Percentiles rank a stretch among this genome's conserved stretches.
phyloP scores from a whole-genome alignment of 2,888 invertebrate genomes.

The Brachycybe producta region DNA sequence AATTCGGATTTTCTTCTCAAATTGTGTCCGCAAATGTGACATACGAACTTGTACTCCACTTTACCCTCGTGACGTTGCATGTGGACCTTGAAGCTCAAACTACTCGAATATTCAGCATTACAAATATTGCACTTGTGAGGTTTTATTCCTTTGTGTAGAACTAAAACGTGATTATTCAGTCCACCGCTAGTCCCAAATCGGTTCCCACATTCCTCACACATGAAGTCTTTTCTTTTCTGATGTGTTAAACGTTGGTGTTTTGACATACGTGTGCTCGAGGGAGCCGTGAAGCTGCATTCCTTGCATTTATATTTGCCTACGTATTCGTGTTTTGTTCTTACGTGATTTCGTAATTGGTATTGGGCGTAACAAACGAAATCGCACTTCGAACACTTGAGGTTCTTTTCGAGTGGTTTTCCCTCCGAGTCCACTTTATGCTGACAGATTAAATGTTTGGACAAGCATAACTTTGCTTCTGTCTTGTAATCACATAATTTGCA shows the following conservation, averaged over 20 bases:
- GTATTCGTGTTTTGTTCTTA: conserved; percentile 23
- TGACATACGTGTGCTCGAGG: conserved; percentile 26
- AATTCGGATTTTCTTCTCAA: too few relatives aligned
- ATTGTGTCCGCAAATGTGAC: too few relatives aligned
- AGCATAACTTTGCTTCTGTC: not conserved
- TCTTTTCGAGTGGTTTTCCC: conserved; percentile 1
- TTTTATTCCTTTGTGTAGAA: conserved; percentile 25
- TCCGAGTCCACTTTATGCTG: conserved; percentile 1
- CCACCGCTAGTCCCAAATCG: conserved; percentile 13
- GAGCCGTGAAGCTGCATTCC: conserved; percentile 22
- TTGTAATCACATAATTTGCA: conserved; percentile 24
- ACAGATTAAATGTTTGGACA: conserved; percentile 7
- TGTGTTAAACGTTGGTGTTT: conserved; percentile 27
- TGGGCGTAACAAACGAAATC: conserved; percentile 23
- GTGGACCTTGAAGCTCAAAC: conserved; percentile 27
- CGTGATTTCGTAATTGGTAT: conserved; percentile 25
- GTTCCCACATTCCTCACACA: conserved; percentile 9
- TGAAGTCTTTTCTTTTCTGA: conserved; percentile 21
- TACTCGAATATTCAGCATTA: conserved; percentile 25
- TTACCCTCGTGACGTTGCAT: conserved; percentile 23
- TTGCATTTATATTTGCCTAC: conserved; percentile 22
- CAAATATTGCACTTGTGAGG: conserved; percentile 27
- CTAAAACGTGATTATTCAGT: conserved; percentile 26
- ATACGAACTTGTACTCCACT: too few relatives aligned
- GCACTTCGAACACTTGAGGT: conserved; percentile 10